Base-by-base conservation (phyloP, 2,888 invertebrate genomes). In the Archips xylosteana region DNA sequence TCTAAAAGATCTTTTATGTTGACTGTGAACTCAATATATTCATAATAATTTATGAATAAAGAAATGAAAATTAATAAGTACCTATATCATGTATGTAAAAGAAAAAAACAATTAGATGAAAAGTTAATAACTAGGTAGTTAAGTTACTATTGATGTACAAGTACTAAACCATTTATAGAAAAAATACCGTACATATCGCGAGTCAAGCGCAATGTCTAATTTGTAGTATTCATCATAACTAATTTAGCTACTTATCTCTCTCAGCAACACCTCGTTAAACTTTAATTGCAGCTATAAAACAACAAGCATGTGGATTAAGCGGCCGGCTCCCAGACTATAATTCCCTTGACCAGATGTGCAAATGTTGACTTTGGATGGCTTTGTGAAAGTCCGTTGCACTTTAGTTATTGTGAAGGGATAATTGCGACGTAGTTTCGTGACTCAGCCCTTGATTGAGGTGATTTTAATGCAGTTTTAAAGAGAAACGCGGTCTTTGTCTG, bases 381-480 rank as follows among this genome's bases (percentile, higher is more conserved):
- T 73, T 73, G 68, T 73, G 68, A 39, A 10, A 49, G 68, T 67
- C 9, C 68, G 63, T 39, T 73, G 72, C 73, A 57, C 73, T 54
- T 66, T 73, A 62, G 67, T 36, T 68, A 64, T 59, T 63, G 42
- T 51, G 4, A 36, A 36, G 34, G 57, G 47, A 45, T 39, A 57
- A 60, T 45, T 63, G 45, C 60, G 47, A 15, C 70, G 71, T 51
- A 39, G 59, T 70, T 64, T 13, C 34, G 47, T 65, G 71, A 71
- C 34, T 65, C 71, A 70, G 32, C 10, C 36, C 63, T 62, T 54
- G 67, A 72, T 72, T 45, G 42, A 65, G 51, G 54, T 54, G 67
- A 72, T 67, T 62, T 72, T 62, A 72, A 57, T 45, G 42, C 39
- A 42, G 61, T 54, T 34, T 66, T 34, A 51, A 71, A 70, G 23